A percentile compares a stretch with the other conserved stretches of the same genome.
phyloP scores from a whole-genome alignment of 2,113 vertebrate species.

The Ramphastos sulfuratus region DNA sequence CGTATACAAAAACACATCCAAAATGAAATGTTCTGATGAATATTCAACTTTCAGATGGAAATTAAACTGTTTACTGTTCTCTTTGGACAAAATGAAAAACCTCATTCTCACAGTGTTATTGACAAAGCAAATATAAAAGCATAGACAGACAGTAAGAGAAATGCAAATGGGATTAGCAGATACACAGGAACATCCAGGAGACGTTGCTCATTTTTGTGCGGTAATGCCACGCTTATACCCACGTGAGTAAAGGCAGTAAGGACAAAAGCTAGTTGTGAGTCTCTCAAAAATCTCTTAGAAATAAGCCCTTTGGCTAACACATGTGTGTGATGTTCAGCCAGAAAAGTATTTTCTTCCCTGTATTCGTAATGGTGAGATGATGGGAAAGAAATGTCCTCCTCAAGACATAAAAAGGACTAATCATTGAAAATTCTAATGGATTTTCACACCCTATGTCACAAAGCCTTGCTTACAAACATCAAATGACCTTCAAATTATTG shows the following conservation, averaged over 20 bases:
- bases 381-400: background rate
- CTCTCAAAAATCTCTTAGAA: background rate
- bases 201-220: background rate
- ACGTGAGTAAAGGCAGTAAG: background rate
- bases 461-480: constrained; percentile 7
- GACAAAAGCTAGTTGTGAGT: background rate
- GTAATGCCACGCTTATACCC: background rate
- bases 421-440: background rate
- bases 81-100: background rate
- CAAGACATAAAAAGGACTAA: background rate
- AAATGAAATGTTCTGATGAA: background rate
- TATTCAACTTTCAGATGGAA: background rate
- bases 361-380: background rate
- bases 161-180: background rate
- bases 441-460: constrained; percentile 1
- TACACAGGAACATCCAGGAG: background rate
- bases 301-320: background rate
- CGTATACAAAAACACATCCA: background rate
- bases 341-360: background rate
- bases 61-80: background rate
- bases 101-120: background rate
- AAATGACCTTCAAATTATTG: background rate
- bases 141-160: background rate
- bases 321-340: background rate
- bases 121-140: background rate